These are phyloP conservation scores for Chaenogobius annularis DNA, from an alignment of 2,113 vertebrate species.

Conservation along the genomic window DNA sequence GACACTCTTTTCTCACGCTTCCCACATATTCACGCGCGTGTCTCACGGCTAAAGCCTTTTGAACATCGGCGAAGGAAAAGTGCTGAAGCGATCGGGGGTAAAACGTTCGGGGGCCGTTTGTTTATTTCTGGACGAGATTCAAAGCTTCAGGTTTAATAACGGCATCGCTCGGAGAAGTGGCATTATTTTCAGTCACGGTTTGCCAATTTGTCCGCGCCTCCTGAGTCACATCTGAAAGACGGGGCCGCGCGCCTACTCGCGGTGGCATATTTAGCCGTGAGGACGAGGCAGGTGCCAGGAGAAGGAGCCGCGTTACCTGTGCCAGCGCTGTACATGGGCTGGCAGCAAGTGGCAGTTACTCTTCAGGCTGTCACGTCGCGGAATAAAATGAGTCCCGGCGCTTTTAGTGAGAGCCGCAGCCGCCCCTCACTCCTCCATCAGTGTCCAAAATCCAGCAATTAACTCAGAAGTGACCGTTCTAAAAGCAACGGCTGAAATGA, in stretches of 20 bases:
- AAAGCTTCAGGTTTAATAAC: conserved; percentile 34
- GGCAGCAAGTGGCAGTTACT: conserved; percentile 41
- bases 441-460: background rate
- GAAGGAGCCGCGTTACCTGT: conserved; percentile 25
- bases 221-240: conserved; percentile 67
- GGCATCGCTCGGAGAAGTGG: conserved; percentile 44
- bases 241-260: conserved; percentile 66
- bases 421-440: background rate
- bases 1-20: background rate
- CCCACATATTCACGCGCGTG: background rate
- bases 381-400: conserved; percentile 30
- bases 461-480: background rate
- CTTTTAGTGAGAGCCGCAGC: background rate
- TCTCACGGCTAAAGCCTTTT: conserved; percentile 43
- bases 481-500: background rate
- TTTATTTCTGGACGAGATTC: conserved; percentile 53
- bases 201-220: conserved; percentile 61
- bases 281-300: conserved; percentile 45
- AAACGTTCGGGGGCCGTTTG: conserved; percentile 36
- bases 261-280: conserved; percentile 63
- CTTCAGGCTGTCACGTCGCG: conserved; percentile 37
- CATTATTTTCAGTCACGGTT: conserved; percentile 55
- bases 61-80: conserved; percentile 16
- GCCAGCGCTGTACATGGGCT: conserved; percentile 54
- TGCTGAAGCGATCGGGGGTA: conserved; percentile 21